Evolutionary conservation across 2,888 invertebrate species (phyloP).

Genomic region (Calephelis perditalis): DNA sequence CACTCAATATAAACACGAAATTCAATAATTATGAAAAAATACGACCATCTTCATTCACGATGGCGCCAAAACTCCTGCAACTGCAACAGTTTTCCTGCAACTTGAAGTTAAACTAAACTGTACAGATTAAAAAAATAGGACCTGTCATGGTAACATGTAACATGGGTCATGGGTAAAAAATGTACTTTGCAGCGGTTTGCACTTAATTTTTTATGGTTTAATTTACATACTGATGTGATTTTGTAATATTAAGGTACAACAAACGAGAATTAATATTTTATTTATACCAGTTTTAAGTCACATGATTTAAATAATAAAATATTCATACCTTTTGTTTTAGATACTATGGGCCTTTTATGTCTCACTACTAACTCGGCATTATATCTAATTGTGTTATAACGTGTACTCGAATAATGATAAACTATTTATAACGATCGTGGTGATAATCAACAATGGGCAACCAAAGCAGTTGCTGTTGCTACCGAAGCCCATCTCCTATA

Average conservation of each 20-base stretch:
- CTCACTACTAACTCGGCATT: constrained; percentile 57
- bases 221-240: constrained; percentile 24
- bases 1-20: no score
- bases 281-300: constrained; percentile 19
- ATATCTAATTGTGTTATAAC: constrained; percentile 54
- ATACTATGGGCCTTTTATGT: constrained; percentile 63
- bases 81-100: no score
- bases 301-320: constrained; percentile 21
- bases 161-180: constrained; percentile 21
- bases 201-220: constrained; percentile 23
- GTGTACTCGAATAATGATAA: constrained; percentile 60
- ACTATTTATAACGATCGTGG: constrained; percentile 41
- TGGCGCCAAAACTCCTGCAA: no score
- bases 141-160: constrained; percentile 18
- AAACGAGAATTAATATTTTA: constrained; percentile 18
- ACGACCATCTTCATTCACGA: no score
- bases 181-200: constrained; percentile 26
- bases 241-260: constrained; percentile 24
- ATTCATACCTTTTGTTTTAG: constrained; percentile 66
- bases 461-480: constrained; percentile 87
- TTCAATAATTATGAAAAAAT: no score
- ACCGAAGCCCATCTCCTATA: constrained; percentile 81
- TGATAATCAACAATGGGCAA: constrained; percentile 81
- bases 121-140: constrained; percentile 1
- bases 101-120: not conserved